Percentiles rank a stretch among this genome's conserved stretches.
Conservation (phyloP, 1,140 invertebrate genomes). For the Galendromus occidentalis region DNA sequence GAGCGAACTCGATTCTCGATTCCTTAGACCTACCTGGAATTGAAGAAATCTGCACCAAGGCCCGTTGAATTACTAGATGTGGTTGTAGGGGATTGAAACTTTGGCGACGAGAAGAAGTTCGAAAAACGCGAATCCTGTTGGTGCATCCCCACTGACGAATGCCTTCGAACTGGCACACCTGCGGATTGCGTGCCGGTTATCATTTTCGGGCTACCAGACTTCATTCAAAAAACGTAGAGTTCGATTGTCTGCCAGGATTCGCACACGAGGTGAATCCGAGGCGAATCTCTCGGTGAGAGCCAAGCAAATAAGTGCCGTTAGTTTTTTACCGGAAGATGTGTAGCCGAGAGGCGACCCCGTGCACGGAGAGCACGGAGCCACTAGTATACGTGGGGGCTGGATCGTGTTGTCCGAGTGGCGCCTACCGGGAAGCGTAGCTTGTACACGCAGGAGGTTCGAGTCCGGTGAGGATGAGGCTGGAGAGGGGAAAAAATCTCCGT, state of each 20-base stretch:
- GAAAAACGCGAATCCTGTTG: slow-evolving; percentile 12
- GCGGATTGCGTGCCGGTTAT: background rate
- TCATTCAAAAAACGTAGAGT: too few species aligned
- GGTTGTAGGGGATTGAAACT: background rate
- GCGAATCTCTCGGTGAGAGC: background rate
- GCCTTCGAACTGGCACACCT: slow-evolving; percentile 3
- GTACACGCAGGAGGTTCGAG: slow-evolving; percentile 62
- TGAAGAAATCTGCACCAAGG: slow-evolving; percentile 21
- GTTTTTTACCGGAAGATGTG: background rate
- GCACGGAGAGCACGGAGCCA: slow-evolving; percentile 32
- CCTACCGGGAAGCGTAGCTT: slow-evolving; percentile 48
- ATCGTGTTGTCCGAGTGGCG: slow-evolving; percentile 73
- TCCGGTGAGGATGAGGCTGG: slow-evolving; percentile 52
- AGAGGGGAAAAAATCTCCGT: slow-evolving; percentile 18
- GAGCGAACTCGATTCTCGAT: background rate
- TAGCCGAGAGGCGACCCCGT: slow-evolving; percentile 10
- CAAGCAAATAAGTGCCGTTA: background rate
- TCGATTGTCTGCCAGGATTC: too few species aligned
- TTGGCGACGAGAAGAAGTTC: slow-evolving; percentile 10
- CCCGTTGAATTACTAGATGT: slow-evolving; percentile 12
- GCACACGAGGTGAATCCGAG: background rate
- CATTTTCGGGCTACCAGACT: background rate
- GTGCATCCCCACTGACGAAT: slow-evolving; percentile 10
- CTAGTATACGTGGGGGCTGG: slow-evolving; percentile 47
- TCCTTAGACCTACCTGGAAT: slow-evolving; percentile 7